Evolutionary conservation across 2,888 invertebrate species (phyloP).

Genomic region (Hoplodrina blanda): DNA sequence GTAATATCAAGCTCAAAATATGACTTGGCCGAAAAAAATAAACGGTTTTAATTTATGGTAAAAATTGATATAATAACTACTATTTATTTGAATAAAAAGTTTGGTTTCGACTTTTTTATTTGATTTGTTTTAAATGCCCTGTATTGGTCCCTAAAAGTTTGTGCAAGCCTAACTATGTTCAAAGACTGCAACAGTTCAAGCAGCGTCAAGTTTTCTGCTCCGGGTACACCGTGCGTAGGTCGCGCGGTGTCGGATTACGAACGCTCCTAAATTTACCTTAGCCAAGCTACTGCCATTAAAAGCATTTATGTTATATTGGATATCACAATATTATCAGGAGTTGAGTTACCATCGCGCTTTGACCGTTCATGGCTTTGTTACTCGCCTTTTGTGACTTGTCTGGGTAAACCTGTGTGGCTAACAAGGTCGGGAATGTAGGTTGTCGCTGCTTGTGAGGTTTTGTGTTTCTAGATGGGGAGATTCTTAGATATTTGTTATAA

Average conservation of each 20-base stretch:
- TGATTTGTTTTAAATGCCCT: no score
- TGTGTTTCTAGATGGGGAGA: slow-evolving; percentile 13
- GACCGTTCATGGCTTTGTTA: slow-evolving; percentile 61
- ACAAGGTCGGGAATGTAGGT: slow-evolving; percentile 55
- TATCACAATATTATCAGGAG: slow-evolving; percentile 84
- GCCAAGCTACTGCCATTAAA: slow-evolving; percentile 87
- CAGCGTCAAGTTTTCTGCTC: slow-evolving; percentile 70
- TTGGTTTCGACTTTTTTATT: no score
- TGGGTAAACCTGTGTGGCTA: slow-evolving; percentile 41
- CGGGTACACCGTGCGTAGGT: slow-evolving; percentile 81
- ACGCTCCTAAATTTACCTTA: slow-evolving; percentile 90
- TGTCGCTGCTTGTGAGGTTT: slow-evolving; percentile 8
- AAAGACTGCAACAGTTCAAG: slow-evolving; percentile 57
- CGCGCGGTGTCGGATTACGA: slow-evolving; percentile 81
- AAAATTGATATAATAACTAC: no score
- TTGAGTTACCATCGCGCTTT: slow-evolving; percentile 71
- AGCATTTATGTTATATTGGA: slow-evolving; percentile 88
- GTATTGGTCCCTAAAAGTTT: no score
- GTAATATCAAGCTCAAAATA: no score
- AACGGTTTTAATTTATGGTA: no score
- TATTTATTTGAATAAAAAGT: no score
- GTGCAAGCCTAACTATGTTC: slow-evolving; percentile 15
- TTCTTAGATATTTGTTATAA: slow-evolving; percentile 12
- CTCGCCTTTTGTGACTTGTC: slow-evolving; percentile 47
- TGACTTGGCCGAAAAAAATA: no score